These are phyloP conservation scores for Eulemur coronatus DNA, from an alignment of 2,797 vertebrate species.

Conservation along the genomic window DNA sequence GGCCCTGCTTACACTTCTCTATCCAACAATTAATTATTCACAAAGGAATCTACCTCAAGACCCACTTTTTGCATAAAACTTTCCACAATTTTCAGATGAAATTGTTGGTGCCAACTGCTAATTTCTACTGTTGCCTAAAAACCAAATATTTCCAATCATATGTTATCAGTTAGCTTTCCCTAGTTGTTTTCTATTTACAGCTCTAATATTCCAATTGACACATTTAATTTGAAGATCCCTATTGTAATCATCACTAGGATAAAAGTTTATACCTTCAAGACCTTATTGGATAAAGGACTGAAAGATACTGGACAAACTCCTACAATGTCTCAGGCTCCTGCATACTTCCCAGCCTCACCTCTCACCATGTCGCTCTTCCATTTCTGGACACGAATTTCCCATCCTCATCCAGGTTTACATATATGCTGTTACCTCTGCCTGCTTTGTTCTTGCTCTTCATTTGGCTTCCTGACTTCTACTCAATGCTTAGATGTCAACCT, in stretches of 20 bases:
- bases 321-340: not conserved
- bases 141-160: not conserved
- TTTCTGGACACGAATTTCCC: not conserved
- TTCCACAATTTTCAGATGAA: not conserved
- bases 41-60: not conserved
- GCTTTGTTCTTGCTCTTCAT: not conserved
- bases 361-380: fast-evolving
- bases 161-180: not conserved
- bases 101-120: not conserved
- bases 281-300: not conserved
- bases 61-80: not conserved
- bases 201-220: not conserved
- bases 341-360: not conserved
- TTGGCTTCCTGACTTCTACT: not conserved
- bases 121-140: not conserved
- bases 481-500: not conserved
- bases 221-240: not conserved
- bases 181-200: not conserved
- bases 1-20: fast-evolving
- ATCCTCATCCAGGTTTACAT: not conserved
- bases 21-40: not conserved
- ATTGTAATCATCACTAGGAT: not conserved
- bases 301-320: not conserved
- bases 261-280: not conserved
- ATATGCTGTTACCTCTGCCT: not conserved